Evolutionary conservation across 2,797 vertebrate genomes (phyloP).

Genomic region (Tragelaphus eurycerus): DNA sequence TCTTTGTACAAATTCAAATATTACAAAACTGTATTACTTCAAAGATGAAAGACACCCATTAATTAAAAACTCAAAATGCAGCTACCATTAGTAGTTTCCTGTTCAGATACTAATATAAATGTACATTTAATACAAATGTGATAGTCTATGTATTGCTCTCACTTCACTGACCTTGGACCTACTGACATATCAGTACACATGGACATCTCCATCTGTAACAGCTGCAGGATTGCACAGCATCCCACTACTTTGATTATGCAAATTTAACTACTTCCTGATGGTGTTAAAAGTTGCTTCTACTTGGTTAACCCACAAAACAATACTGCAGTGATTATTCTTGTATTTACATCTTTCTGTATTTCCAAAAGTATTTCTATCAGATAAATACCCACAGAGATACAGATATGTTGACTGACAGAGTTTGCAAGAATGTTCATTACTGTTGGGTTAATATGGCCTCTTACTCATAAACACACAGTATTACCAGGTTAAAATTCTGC

Average conservation of each 20-base stretch:
- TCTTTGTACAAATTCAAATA: not conserved
- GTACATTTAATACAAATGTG: not conserved
- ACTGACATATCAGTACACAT: not conserved
- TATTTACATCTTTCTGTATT: not conserved
- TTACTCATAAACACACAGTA: not conserved
- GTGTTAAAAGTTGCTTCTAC: not conserved
- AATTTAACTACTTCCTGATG: not conserved
- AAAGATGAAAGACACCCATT: not conserved
- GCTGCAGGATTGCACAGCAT: not conserved
- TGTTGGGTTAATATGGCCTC: not conserved
- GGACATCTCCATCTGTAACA: not conserved
- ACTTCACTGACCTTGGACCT: not conserved
- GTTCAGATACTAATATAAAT: not conserved
- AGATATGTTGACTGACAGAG: not conserved
- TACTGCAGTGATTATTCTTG: not conserved
- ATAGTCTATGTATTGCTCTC: not conserved
- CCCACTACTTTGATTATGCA: not conserved
- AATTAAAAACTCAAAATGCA: not conserved
- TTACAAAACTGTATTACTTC: not conserved
- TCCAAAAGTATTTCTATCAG: not conserved
- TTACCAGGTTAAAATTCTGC: slow-evolving; percentile 32
- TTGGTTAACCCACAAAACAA: not conserved
- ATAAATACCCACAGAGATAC: not conserved
- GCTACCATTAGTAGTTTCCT: not conserved
- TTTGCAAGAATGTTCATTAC: not conserved